Evolutionary conservation across 2,888 invertebrate genomes (phyloP).

Genomic region (Coelopa pilipes): DNA sequence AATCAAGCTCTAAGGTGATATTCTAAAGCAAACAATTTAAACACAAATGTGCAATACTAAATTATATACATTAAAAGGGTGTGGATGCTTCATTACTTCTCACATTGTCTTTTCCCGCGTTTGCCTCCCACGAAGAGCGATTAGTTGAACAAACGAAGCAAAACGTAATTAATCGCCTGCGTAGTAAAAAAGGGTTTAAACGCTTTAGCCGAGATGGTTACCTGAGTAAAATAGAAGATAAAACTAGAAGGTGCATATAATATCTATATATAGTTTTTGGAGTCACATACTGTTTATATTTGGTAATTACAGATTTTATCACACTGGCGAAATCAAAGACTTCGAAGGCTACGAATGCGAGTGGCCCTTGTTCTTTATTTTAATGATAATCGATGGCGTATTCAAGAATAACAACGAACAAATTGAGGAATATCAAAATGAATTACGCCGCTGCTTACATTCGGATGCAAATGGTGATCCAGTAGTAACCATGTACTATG

Average conservation of each 20-base stretch:
- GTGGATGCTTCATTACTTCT: slow-evolving; percentile 92
- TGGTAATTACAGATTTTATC: slow-evolving; percentile 75
- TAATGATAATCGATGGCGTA: slow-evolving; percentile 96
- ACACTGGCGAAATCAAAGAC: slow-evolving; percentile 91
- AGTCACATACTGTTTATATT: neutral
- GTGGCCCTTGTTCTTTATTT: slow-evolving; percentile 96
- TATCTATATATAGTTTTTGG: neutral
- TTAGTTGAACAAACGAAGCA: slow-evolving; percentile 87
- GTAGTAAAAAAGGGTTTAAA: slow-evolving; percentile 92
- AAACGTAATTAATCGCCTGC: slow-evolving; percentile 83
- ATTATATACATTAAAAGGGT: slow-evolving; percentile 72
- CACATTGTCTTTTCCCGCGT: slow-evolving; percentile 97
- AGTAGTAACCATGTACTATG: slow-evolving; percentile 91
- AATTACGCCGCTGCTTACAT: slow-evolving; percentile 83
- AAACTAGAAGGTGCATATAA: slow-evolving; percentile 69
- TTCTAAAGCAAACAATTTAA: neutral
- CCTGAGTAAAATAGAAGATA: slow-evolving; percentile 88
- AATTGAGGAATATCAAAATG: slow-evolving; percentile 89
- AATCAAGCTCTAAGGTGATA: slow-evolving; percentile 94
- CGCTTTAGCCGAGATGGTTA: slow-evolving; percentile 95
- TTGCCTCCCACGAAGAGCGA: slow-evolving; percentile 95
- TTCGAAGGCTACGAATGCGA: slow-evolving; percentile 97
- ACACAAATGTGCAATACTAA: neutral
- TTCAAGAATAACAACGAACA: slow-evolving; percentile 88
- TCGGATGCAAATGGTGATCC: slow-evolving; percentile 89